phyloP scores from a whole-genome alignment of 2,797 vertebrate genomes.

The Kryptopterus vitreolus region DNA sequence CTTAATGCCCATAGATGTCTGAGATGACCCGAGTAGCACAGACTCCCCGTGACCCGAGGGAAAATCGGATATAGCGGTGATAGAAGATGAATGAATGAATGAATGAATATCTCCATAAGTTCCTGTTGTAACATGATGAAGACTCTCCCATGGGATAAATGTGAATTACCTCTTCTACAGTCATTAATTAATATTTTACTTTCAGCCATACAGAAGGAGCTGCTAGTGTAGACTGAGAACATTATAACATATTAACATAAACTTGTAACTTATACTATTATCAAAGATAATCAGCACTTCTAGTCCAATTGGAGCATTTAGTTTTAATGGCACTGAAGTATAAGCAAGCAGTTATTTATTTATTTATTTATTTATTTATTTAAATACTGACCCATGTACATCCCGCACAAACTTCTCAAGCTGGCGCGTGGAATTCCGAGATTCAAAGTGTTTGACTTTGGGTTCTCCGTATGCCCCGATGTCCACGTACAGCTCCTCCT shows the following conservation, averaged over 20 bases:
- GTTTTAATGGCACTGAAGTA: background rate
- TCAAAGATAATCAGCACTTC: too few relatives aligned
- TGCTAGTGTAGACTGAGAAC: background rate
- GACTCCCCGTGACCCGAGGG: too few relatives aligned
- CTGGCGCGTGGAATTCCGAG: constrained; percentile 84
- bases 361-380: background rate
- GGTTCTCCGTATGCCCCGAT: constrained; percentile 96
- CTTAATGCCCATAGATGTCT: too few relatives aligned
- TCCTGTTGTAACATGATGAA: too few relatives aligned
- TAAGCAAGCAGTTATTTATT: background rate
- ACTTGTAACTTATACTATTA: background rate
- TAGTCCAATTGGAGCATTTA: background rate
- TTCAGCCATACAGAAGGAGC: background rate
- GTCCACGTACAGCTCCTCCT: constrained; percentile 91
- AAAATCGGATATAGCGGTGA: too few relatives aligned
- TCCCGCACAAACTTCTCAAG: constrained; percentile 95
- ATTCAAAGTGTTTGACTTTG: constrained; percentile 89
- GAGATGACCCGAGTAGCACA: too few relatives aligned
- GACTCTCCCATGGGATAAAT: too few relatives aligned
- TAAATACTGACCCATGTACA: constrained; percentile 88
- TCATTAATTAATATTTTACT: too few relatives aligned
- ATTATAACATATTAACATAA: background rate
- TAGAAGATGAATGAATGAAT: too few relatives aligned
- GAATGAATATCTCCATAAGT: too few relatives aligned
- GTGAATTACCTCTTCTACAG: too few relatives aligned